Evolutionary conservation across 2,113 vertebrate species (phyloP), one percentile per base, ranked within the genome.

Genomic region (Camelus dromedarius): DNA sequence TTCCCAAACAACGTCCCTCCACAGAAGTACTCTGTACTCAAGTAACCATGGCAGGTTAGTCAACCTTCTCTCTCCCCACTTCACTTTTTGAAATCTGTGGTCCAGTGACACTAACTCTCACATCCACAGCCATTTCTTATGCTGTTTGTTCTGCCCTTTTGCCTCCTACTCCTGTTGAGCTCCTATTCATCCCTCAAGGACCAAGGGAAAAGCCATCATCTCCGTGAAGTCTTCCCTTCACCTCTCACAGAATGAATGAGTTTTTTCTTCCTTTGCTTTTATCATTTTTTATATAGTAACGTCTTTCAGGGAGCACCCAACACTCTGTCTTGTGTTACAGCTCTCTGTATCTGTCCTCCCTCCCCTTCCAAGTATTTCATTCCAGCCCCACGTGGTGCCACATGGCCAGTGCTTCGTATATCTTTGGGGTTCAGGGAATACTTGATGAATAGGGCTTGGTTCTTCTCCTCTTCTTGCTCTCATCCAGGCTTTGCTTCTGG

Each of bases 401-500:
- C 58, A 67, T 15, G 48, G n/a, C 73, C 28, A 30, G 52, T 16
- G 64, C 46, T 48, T 24, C 20, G 35, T 26, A n/a, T 15, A 2
- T 58, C 30, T 4, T 0, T 70, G 70, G 58, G 46, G 38, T 24
- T 77, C 54, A 67, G 32, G 72, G 54, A 66, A 11, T 73, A 13
- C 6, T 50, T 94, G 83, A 18, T 58, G 5, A 58, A 70, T 12
- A 56, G 50, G 46, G 32, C 18, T 77, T n/a, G 50, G 35, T 38
- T 89, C 60, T 84, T 64, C 54, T 85, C 86, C 28, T 81, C 72
- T 28, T 84, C 42, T 76, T 85, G 54, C 73, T 76, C 32, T 94
- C 12, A 5, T 42, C n/a, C n/a, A 70, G 72, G 58, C 24, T 50
- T 77, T 95, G 64, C n/a, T 83, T 82, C 84, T 93, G 70, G 66